Base-by-base conservation (phyloP, 2,113 vertebrate genomes). In the Triplophysa dalaica region DNA sequence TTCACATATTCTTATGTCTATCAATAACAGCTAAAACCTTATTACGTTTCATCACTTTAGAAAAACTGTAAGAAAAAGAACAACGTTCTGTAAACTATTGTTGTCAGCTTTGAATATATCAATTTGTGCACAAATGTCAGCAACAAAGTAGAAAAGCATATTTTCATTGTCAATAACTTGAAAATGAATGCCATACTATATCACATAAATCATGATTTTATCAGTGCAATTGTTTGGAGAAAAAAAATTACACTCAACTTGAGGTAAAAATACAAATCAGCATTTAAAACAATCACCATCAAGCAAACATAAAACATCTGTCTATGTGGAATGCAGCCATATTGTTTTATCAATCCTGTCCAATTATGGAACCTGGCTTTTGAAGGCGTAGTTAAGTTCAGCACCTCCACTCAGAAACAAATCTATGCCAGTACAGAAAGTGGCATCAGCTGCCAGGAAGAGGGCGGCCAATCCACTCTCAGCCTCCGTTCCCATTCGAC, bases 371-470 rank as follows among this genome's bases (percentile, higher is more conserved):
- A 92, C 67, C 58, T 89, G 91, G 68, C 85, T 93, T 84, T 95
- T 95, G 82, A 86, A 63, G 13, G 89, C 90, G 0, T 91, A 95
- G 81, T 94, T 94, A 16, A 95, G 93, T 73, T 95, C 95, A 0
- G 94, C 94, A 41, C 94, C 95, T 22, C 93, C 92, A 0, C 90
- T 94, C 45, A 94, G 60, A 12, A 92, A 85, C 72, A 96, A 83
- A 64, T 95, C 94, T 0, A 91, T 86, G 8, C 94, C 95, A 0
- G 95, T 94, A 89, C 93, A 95, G 88, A 94, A 96, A 8, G 89
- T 92, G 2, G 92, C 93, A 0, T 95, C 94, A 0, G 92, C 89
- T 0, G 95, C 94, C 16, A 96, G 89, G 81, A 89, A 96, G 14
- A 95, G 64, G 0, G 90, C 93, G 0, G 92, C 90, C 8, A 89